Evolutionary conservation across 1,140 invertebrate genomes (phyloP), one percentile per base, ranked within the genome.

Genomic region (Leptopilina clavipes): DNA sequence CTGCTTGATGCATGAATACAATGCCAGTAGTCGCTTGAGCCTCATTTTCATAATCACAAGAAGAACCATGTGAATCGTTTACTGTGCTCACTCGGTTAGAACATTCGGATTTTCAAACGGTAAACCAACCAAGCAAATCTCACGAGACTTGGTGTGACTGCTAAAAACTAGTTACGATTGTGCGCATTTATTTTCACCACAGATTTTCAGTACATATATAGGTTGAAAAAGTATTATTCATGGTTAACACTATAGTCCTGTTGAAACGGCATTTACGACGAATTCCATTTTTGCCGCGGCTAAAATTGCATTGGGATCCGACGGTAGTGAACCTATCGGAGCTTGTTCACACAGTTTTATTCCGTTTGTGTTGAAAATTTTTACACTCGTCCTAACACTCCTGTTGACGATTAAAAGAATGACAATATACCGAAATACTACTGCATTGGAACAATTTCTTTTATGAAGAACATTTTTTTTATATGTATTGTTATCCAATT

Each of bases 211-310:
- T 5, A 1, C 1, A 31, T 31, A n/a, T n/a, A n/a, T n/a, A n/a
- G n/a, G 25, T 5, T 82, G 70, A 70, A 71, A 74, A 76, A 74
- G 78, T 74, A 80, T 56, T 77, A 75, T 74, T 78, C 48, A 56
- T 12, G 11, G 40, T 11, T 11, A 10, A 44, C 25, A 12, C 37
- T 14, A 56, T 48, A 14, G n/a, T n/a, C 56, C 31, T 76, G 73
- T 31, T 59, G 78, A 71, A 84, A 80, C 77, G 80, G 79, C 79
- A 77, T 82, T 84, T 84, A 79, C 81, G 65, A 65, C 75, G 78
- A 84, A 84, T 85, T 80, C 79, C 79, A 84, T 85, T 85, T 83
- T 78, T 78, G 72, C 40, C 43, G 75, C 43, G 76, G 73, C 56
- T 74, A 76, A 82, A 83, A 82, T 79, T 79, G 83, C 78, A 82